A percentile compares a stretch with the other conserved stretches of the same genome.
Evolutionary conservation across 2,797 vertebrate genomes (phyloP).

Genomic region (Enteromius viviparus): DNA sequence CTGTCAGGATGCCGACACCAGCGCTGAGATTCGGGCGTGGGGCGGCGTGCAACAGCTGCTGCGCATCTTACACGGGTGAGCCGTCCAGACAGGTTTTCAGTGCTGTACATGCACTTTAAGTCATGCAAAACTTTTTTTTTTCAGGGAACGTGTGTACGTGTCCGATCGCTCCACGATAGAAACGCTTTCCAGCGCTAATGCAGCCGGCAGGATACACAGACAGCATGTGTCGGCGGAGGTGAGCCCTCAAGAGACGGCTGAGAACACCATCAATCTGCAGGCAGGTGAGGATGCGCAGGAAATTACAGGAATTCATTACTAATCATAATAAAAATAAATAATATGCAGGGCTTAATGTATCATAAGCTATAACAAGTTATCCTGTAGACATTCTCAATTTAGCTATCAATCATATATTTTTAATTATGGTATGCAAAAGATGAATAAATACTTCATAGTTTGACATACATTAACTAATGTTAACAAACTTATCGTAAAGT

Average conservation of each 20-base stretch:
- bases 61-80: constrained; percentile 82
- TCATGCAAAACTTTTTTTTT: constrained; percentile 23
- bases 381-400: too few species aligned
- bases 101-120: background rate
- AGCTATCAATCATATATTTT: too few species aligned
- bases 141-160: constrained; percentile 80
- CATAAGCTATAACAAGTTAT: too few species aligned
- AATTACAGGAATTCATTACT: background rate
- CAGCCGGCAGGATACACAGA: constrained; percentile 78
- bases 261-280: constrained; percentile 82
- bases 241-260: constrained; percentile 78
- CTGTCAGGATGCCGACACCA: constrained; percentile 86
- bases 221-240: constrained; percentile 76
- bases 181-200: constrained; percentile 84
- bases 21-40: constrained; percentile 86
- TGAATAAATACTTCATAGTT: too few species aligned
- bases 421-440: too few species aligned
- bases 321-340: background rate
- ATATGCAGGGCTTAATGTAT: background rate
- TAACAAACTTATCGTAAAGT: too few species aligned
- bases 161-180: constrained; percentile 81
- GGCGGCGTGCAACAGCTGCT: constrained; percentile 90
- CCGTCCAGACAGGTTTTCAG: background rate
- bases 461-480: too few species aligned
- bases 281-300: constrained; percentile 73